Percentiles rank a stretch among this genome's conserved stretches.
Conservation (phyloP, 2,113 vertebrate species). For the Phycodurus eques region DNA sequence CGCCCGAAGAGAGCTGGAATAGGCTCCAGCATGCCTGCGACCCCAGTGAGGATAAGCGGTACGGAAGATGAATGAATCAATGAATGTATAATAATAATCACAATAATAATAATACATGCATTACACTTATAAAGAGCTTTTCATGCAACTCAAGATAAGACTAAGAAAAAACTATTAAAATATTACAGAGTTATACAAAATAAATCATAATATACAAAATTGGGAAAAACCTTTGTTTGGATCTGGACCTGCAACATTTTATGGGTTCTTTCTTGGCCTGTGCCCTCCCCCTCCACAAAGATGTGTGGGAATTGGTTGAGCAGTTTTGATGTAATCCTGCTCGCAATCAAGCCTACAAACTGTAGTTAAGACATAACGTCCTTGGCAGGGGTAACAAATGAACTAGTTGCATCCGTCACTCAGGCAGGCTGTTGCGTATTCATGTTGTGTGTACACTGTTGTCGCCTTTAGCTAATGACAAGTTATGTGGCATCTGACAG, state of each 20-base stretch:
- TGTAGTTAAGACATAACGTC: neutral
- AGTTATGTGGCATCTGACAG: constrained; percentile 60
- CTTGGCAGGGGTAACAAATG: constrained; percentile 21
- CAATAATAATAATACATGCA: neutral
- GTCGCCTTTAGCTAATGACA: constrained; percentile 66
- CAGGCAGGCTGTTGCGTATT: constrained; percentile 31
- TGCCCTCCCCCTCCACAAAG: neutral
- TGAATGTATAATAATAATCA: too few species aligned
- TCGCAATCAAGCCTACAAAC: neutral
- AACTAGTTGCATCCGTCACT: constrained; percentile 14
- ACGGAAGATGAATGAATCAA: too few species aligned
- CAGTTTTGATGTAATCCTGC: neutral
- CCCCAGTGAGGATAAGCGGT: too few species aligned
- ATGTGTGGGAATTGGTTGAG: neutral
- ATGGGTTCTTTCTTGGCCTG: neutral
- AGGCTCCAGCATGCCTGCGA: too few species aligned
- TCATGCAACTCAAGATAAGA: too few species aligned
- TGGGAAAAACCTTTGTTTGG: neutral
- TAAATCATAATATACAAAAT: neutral
- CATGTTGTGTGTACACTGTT: constrained; percentile 38
- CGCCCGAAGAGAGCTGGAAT: too few species aligned
- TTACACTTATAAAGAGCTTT: too few species aligned
- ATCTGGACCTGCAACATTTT: neutral
- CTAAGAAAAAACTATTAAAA: neutral
- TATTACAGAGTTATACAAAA: neutral